phyloP scores from a whole-genome alignment of 2,797 vertebrate species.

The Lophius americanus region DNA sequence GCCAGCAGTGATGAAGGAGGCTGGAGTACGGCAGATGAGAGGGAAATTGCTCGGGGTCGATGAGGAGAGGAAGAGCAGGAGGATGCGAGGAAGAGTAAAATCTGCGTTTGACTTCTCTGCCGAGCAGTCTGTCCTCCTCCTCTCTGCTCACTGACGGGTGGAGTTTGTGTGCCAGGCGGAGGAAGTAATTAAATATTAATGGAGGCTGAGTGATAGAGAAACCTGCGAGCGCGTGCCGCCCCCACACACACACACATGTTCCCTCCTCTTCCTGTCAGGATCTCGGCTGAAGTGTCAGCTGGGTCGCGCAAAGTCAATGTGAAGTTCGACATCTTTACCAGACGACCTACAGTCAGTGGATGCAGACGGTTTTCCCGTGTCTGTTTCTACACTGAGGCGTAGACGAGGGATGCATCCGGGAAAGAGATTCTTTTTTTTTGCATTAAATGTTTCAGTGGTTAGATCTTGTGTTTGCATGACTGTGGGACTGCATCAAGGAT shows the following conservation, averaged over 20 bases:
- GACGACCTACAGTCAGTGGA: too few species aligned
- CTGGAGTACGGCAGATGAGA: constrained; percentile 10
- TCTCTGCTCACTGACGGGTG: constrained; percentile 73
- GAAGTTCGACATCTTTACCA: too few species aligned
- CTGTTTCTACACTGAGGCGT: too few species aligned
- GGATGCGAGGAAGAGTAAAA: not conserved
- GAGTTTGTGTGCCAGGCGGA: constrained; percentile 81
- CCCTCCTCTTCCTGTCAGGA: constrained; percentile 60
- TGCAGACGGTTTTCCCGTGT: too few species aligned
- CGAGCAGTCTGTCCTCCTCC: constrained; percentile 59
- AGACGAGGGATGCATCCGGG: too few species aligned
- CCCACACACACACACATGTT: constrained; percentile 33
- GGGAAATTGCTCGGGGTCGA: not conserved
- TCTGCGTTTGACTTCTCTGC: constrained; percentile 36
- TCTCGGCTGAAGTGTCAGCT: constrained; percentile 18
- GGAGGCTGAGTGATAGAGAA: constrained; percentile 86
- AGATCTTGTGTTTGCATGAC: too few species aligned
- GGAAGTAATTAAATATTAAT: constrained; percentile 94
- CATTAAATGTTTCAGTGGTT: too few species aligned
- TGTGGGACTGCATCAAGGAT: too few species aligned
- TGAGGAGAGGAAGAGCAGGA: constrained; percentile 5
- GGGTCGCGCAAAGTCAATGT: not conserved
- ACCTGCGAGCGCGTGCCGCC: constrained; percentile 86
- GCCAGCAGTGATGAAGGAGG: constrained; percentile 47
- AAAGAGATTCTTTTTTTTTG: too few species aligned